Base-by-base conservation (phyloP, 2,888 invertebrate genomes). In the Tetragnatha montana region DNA sequence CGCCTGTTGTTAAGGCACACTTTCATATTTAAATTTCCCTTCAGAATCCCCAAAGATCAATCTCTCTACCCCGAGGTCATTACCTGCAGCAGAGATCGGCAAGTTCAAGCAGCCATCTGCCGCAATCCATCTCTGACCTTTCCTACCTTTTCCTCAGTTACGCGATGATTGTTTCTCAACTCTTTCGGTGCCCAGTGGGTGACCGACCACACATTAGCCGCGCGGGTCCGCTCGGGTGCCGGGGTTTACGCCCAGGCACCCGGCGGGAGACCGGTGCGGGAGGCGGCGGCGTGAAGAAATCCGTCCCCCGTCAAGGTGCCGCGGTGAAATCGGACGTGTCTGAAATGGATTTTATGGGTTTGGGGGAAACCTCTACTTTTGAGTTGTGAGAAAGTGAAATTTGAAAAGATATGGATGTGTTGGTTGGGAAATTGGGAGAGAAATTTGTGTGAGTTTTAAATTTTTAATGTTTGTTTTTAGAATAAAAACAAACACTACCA, bases 51-150 rank as follows among this genome's bases (percentile, higher is more conserved):
- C 35, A 1, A 35, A 35, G 35, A 35, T 35, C 35, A 35, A 35
- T 35, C 35, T 35, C 35, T 35, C 0, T 10, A 60, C 10, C 14
- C 4, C 60, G 60, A 60, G 8, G 60, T 8, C 17, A 4, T 60
- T 60, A 60, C 60, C 6, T 60, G 60, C 12, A 60, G 60, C 60
- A 60, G 60, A 60, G 60, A 60, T 60, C 8, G 14, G 12, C 10
- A 60, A 14, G 12, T 60, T 60, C 60, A 17, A 22, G 35, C 47
- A 22, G 22, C 14, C 1, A 12, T 17, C 47, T 35, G 22, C 35
- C 22, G 47, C 75, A 35, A 75, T 17, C 74, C 8, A 75, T 21
- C 47, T 76, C 49, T 50, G 50, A 76, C 76, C 76, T 76, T 76
- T 50, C n/a, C 49, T 17, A 17, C 19, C 76, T 50, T 76, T 50